Conservation (phyloP, 2,797 vertebrate species). For the Macrochelys suwanniensis region DNA sequence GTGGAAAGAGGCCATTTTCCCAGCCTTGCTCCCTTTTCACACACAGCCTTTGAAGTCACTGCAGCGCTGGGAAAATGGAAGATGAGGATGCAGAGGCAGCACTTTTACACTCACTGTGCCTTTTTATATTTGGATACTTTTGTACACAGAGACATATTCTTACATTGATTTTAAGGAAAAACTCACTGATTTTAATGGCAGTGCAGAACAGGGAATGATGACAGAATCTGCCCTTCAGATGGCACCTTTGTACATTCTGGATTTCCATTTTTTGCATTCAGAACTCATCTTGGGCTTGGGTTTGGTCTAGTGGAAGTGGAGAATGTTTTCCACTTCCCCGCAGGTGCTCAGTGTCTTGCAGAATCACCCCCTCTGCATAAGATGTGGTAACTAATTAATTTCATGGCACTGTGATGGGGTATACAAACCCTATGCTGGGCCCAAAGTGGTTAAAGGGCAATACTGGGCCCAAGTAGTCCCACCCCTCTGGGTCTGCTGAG, state of each 20-base stretch:
- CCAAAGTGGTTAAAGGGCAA: not conserved
- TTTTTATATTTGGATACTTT: slow-evolving; percentile 76
- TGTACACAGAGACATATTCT: slow-evolving; percentile 69
- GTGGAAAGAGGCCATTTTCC: not conserved
- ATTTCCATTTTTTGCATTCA: not conserved
- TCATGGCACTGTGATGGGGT: not conserved
- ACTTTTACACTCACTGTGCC: slow-evolving; percentile 64
- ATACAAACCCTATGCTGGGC: not conserved
- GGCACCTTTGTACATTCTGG: not conserved
- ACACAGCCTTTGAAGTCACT: not conserved
- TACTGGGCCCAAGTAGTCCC: not conserved
- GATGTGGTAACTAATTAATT: slow-evolving; percentile 5
- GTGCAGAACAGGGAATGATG: slow-evolving; percentile 41
- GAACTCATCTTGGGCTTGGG: not conserved
- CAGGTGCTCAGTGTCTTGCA: slow-evolving; percentile 31
- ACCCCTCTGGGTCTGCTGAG: not conserved
- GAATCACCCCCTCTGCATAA: not conserved
- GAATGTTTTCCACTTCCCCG: slow-evolving; percentile 25
- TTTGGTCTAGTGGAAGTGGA: slow-evolving; percentile 1
- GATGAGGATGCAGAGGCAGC: not conserved
- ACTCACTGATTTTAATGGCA: slow-evolving; percentile 64
- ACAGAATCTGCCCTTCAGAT: not conserved
- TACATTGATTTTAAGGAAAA: slow-evolving; percentile 72
- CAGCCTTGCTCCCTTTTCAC: not conserved
- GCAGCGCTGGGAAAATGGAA: not conserved